Conservation (phyloP, 2,888 invertebrate species). For the Lithosia quadra region DNA sequence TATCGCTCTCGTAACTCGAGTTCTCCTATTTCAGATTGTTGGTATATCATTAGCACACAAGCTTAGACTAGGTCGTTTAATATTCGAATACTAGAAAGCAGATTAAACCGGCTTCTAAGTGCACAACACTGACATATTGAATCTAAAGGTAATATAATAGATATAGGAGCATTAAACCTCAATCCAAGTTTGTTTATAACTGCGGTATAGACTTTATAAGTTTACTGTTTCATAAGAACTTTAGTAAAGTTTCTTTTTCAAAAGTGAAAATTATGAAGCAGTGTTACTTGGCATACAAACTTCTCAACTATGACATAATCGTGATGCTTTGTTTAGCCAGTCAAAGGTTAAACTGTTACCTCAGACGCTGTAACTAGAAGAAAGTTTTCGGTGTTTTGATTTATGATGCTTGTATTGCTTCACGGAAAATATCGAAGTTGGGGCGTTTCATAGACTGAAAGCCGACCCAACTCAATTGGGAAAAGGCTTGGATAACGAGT, state of each 20-base stretch:
- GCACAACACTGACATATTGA: not conserved
- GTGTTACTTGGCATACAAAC: not conserved
- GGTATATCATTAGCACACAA: no score
- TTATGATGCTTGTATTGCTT: not conserved
- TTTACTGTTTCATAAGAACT: constrained; percentile 3
- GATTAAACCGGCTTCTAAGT: not conserved
- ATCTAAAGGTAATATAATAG: not conserved
- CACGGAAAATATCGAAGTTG: not conserved
- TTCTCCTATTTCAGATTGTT: no score
- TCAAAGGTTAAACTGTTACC: not conserved
- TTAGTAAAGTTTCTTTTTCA: not conserved
- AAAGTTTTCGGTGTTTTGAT: not conserved
- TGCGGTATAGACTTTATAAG: not conserved
- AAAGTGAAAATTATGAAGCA: not conserved
- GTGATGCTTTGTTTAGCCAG: not conserved
- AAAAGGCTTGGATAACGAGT: no score
- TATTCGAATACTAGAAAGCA: not conserved
- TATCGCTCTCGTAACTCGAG: no score
- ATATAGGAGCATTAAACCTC: not conserved
- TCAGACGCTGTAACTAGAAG: constrained; percentile 9
- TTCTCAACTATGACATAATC: not conserved
- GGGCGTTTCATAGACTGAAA: no score
- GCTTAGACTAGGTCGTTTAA: not conserved
- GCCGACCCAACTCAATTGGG: no score
- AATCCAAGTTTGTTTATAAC: not conserved